phyloP scores from a whole-genome alignment of 2,888 invertebrate species.

The Lasioglossum pauxillum region DNA sequence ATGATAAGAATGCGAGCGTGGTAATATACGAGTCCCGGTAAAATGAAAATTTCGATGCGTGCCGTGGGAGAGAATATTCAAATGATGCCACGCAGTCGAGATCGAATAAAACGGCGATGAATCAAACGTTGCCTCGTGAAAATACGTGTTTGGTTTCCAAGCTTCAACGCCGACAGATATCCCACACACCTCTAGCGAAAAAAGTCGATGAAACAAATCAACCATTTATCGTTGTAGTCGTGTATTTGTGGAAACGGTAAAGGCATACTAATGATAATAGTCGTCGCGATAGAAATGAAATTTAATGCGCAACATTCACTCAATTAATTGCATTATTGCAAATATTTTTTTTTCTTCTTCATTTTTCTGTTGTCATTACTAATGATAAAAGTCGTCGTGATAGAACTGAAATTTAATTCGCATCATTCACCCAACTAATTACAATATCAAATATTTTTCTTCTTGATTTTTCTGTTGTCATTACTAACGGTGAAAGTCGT shows the following conservation, averaged over 20 bases:
- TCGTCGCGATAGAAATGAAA: background rate
- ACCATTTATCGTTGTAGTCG: background rate
- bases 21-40: constrained; percentile 38
- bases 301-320: too few relatives aligned
- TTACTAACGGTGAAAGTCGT: too few relatives aligned
- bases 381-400: too few relatives aligned
- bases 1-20: constrained; percentile 39
- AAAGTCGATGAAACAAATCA: background rate
- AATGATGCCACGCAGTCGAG: background rate
- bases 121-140: background rate
- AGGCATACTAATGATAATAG: background rate
- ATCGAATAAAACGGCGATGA: background rate
- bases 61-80: background rate
- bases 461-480: too few relatives aligned
- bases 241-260: background rate
- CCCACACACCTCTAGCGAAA: background rate
- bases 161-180: background rate
- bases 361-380: too few relatives aligned
- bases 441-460: too few relatives aligned
- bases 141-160: background rate
- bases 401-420: too few relatives aligned
- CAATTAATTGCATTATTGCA: background rate
- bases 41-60: constrained; percentile 22
- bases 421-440: too few relatives aligned
- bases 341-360: background rate